phyloP scores from a whole-genome alignment of 2,888 invertebrate genomes.

The Lumbricus terrestris region DNA sequence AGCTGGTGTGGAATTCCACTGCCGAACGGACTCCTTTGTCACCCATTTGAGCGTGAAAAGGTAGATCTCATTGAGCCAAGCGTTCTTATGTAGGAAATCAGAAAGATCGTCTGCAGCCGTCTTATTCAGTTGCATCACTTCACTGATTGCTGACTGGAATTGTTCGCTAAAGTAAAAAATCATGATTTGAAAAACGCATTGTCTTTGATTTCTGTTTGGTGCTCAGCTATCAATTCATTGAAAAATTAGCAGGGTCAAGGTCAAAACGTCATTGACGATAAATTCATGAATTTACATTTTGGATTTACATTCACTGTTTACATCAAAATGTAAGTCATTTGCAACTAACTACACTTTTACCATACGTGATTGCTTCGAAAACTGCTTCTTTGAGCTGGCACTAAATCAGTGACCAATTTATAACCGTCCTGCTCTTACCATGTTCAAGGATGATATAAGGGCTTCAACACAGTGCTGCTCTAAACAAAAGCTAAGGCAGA shows the following conservation, averaged over 20 bases:
- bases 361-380: no score
- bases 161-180: constrained; percentile 42
- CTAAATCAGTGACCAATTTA: background rate
- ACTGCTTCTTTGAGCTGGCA: background rate
- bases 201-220: background rate
- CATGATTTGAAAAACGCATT: background rate
- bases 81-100: constrained; percentile 49
- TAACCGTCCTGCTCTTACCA: background rate
- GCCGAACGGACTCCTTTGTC: constrained; percentile 44
- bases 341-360: background rate
- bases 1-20: constrained; percentile 52
- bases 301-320: background rate
- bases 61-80: constrained; percentile 54
- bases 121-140: constrained; percentile 43
- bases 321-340: background rate
- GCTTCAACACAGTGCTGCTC: background rate
- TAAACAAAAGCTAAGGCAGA: background rate
- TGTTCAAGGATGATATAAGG: background rate
- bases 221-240: background rate
- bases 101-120: constrained; percentile 51
- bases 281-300: no score
- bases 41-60: constrained; percentile 52
- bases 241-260: no score
- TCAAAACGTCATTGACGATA: no score
- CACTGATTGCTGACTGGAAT: constrained; percentile 45